phyloP scores from a whole-genome alignment of 2,113 vertebrate genomes.

The Trogon melanurus region DNA sequence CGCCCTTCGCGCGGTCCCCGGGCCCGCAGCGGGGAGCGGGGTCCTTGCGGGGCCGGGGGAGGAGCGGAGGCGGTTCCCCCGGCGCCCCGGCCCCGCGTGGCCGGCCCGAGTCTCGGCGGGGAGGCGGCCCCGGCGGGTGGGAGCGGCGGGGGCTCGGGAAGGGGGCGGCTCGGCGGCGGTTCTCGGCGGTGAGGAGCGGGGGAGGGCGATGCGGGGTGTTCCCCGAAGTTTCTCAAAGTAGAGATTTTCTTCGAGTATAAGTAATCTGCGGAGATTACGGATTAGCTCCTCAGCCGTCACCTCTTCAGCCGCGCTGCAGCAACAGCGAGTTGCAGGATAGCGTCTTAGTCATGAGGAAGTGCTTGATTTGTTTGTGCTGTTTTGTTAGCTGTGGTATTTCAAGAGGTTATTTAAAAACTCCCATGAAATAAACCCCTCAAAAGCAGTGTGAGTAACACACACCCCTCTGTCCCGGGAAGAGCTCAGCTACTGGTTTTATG shows the following conservation, averaged over 20 bases:
- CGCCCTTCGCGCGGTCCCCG: background rate
- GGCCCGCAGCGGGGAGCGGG: background rate
- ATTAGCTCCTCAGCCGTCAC: background rate
- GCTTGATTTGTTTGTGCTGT: background rate
- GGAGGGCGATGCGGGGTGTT: background rate
- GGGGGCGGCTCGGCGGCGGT: background rate
- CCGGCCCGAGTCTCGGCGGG: background rate
- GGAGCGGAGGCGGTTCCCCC: background rate
- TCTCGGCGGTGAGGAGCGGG: background rate
- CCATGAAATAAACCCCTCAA: background rate
- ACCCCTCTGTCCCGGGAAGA: background rate
- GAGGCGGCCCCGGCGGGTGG: background rate
- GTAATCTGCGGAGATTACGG: constrained; percentile 4
- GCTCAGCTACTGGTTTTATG: background rate
- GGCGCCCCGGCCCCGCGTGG: background rate
- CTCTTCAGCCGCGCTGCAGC: background rate
- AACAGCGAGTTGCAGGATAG: background rate
- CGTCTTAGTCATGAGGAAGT: background rate
- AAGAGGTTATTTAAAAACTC: background rate
- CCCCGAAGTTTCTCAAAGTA: constrained; percentile 22
- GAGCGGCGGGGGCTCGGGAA: background rate
- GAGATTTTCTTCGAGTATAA: background rate
- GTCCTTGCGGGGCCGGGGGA: background rate
- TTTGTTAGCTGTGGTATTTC: background rate
- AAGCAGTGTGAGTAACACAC: background rate